Evolutionary conservation across 2,888 invertebrate genomes (phyloP).

Genomic region (Tinea trinotella): DNA sequence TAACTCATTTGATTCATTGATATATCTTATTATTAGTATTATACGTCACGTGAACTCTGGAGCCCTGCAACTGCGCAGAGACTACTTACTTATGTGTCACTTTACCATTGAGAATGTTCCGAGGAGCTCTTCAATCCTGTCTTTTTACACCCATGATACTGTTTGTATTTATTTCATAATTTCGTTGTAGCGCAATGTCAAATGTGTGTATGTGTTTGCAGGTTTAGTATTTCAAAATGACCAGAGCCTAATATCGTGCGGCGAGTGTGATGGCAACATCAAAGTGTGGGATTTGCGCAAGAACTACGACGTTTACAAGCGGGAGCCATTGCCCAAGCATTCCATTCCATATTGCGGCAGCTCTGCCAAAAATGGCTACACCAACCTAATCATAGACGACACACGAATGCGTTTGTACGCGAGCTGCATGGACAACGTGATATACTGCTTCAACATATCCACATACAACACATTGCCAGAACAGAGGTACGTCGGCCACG

Average conservation of each 20-base stretch:
- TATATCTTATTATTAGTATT: too few species aligned
- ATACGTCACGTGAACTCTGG: too few species aligned
- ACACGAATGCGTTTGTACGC: conserved; percentile 81
- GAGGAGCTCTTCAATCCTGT: too few species aligned
- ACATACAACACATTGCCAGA: conserved; percentile 78
- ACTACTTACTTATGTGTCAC: too few species aligned
- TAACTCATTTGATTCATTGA: too few species aligned
- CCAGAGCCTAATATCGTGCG: conserved; percentile 84
- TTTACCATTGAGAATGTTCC: too few species aligned
- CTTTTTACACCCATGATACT: too few species aligned
- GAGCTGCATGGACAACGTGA: conserved; percentile 88
- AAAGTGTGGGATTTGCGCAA: conserved; percentile 92
- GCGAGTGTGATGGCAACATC: conserved; percentile 88
- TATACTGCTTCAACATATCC: conserved; percentile 87
- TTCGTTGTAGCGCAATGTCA: too few species aligned
- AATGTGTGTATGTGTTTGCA: too few species aligned
- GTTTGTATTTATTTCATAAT: too few species aligned
- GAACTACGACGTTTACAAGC: conserved; percentile 79
- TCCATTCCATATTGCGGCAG: conserved; percentile 81
- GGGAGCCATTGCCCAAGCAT: conserved; percentile 80
- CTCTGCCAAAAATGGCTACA: conserved; percentile 80
- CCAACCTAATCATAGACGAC: conserved; percentile 83
- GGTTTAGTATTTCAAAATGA: conserved; percentile 59
- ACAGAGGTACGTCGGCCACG: conserved; percentile 79
- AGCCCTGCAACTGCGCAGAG: too few species aligned